Evolutionary conservation across 2,797 vertebrate species (phyloP).

Genomic region (Harpagifer antarcticus): DNA sequence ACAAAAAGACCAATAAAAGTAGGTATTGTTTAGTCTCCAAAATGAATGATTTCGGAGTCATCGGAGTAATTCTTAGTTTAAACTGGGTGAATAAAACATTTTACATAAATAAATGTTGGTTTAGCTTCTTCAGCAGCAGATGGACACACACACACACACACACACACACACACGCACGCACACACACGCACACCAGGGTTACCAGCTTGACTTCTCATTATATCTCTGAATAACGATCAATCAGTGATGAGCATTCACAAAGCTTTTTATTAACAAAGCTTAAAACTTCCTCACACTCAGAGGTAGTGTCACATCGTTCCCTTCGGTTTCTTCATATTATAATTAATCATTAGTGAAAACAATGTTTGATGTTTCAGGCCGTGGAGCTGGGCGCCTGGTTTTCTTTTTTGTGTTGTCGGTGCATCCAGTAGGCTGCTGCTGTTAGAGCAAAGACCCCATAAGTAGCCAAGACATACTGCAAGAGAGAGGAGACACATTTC

Average conservation of each 20-base stretch:
- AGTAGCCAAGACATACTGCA: slow-evolving; percentile 76
- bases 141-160: too few species aligned
- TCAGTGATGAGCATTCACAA: not conserved
- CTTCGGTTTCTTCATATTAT: not conserved
- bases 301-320: not conserved
- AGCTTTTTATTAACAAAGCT: slow-evolving; percentile 41
- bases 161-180: too few species aligned
- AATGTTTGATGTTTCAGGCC: slow-evolving; percentile 18
- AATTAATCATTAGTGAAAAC: not conserved
- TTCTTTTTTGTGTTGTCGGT: slow-evolving; percentile 54
- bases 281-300: not conserved
- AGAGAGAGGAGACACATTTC: slow-evolving; percentile 18
- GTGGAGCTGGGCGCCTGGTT: slow-evolving; percentile 28
- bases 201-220: not conserved
- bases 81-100: too few species aligned
- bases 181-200: too few species aligned
- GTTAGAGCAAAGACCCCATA: slow-evolving; percentile 63
- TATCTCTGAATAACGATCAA: not conserved
- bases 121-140: too few species aligned
- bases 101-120: too few species aligned
- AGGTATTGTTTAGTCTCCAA: not conserved
- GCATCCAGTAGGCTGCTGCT: slow-evolving; percentile 62
- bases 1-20: too few species aligned
- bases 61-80: too few species aligned
- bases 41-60: too few species aligned